Base-by-base conservation (phyloP, 2,888 invertebrate species). In the Acanthopleura granulata region DNA sequence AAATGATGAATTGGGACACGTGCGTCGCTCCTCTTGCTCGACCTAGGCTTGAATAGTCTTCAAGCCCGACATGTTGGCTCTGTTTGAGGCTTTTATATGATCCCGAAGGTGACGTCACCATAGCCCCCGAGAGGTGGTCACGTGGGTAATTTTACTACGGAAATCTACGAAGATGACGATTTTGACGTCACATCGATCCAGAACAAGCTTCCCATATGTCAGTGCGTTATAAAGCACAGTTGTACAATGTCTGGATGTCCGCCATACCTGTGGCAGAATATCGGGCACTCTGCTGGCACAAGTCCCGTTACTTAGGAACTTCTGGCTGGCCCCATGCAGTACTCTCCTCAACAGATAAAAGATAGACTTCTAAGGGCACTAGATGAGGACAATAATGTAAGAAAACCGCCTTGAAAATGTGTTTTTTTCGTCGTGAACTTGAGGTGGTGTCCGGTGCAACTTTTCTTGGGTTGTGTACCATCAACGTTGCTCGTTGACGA, bases 381-480 rank as follows among this genome's bases (percentile, higher is more conserved):
- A 93, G 97, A 97, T 94, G 94, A 94, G 93, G 95, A 96, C 93
- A 96, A 97, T 94, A 97, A 97, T 97, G 97, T 97, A 96, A 97
- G 97, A 93, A 86, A 27, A 22, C 25, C 25, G 22, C 1, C 66
- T 71, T 49, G n/a, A 71, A 71, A 71, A 49, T 9, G 29, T 66
- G 29, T 66, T 66, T 66, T 27, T 66, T 62, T 66, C 25, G 66
- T 66, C 29, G 66, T 27, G 16, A 27, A 66, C 1, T 27, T 22
- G 6, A 22, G 66, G 22, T 27, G 66, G 66, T 66, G 29, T 66
- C 66, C 27, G 29, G 25, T 27, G 29, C 66, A 66, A 66, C 16
- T 66, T 66, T 27, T 27, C 22, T 15, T 27, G 22, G 16, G 66
- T 22, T 66, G 22, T 27, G 16, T 27, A 27, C 25, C 29, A 66